These are phyloP conservation scores for Hephaestus fuliginosus DNA, from an alignment of 2,797 vertebrate genomes.

Conservation along the genomic window DNA sequence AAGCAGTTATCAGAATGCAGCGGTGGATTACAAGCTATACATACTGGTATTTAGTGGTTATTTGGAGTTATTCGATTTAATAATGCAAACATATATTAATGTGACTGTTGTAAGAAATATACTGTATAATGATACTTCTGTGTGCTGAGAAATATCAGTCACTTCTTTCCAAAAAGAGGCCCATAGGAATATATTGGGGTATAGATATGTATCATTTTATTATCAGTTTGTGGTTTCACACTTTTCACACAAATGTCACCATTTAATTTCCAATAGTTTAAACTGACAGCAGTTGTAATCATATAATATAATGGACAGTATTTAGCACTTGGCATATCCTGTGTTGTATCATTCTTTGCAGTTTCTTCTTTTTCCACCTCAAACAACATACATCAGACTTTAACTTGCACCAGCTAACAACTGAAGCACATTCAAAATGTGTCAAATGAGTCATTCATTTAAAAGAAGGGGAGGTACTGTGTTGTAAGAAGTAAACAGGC, in stretches of 20 bases:
- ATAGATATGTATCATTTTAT: background rate
- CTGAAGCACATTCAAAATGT: background rate
- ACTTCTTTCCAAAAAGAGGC: background rate
- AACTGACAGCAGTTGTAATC: background rate
- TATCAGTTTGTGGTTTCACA: conserved; percentile 3
- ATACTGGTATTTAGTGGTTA: conserved; percentile 25
- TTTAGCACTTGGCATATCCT: background rate
- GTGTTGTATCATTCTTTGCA: background rate
- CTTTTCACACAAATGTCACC: background rate
- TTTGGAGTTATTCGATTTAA: conserved; percentile 20
- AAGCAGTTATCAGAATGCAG: conserved; percentile 58
- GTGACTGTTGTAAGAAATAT: background rate
- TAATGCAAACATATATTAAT: conserved; percentile 21
- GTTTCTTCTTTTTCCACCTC: background rate
- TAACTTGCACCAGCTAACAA: background rate
- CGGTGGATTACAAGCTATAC: conserved; percentile 54
- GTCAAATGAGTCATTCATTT: background rate
- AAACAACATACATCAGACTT: background rate
- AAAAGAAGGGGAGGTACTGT: background rate
- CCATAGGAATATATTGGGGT: background rate
- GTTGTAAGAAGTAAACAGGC: background rate
- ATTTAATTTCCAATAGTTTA: conserved; percentile 1
- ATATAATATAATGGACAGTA: background rate
- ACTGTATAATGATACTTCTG: background rate
- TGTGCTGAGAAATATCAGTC: background rate